Evolutionary conservation across 2,888 invertebrate species (phyloP).

Genomic region (Euproctis similis): DNA sequence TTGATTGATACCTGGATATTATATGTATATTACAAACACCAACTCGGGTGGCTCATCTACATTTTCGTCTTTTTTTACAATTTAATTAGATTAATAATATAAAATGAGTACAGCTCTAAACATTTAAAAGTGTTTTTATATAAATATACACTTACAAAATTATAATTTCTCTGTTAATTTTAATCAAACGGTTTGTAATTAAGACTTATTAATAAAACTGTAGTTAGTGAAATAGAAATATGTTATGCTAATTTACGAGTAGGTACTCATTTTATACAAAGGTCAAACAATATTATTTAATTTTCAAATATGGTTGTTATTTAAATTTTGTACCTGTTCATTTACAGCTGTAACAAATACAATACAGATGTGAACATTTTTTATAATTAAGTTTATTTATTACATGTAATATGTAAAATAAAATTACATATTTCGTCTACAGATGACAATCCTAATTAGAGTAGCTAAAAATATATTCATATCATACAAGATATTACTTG

Average conservation of each 20-base stretch:
- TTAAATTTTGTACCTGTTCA: constrained; percentile 22
- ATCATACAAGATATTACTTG: constrained; percentile 23
- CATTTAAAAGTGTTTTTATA: constrained; percentile 24
- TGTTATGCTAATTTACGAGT: too few species aligned
- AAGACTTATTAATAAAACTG: constrained; percentile 44
- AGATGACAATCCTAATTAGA: constrained; percentile 23
- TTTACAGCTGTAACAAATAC: constrained; percentile 17
- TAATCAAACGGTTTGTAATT: constrained; percentile 31
- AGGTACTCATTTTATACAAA: constrained; percentile 40
- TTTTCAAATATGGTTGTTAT: constrained; percentile 8
- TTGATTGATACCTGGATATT: constrained; percentile 21
- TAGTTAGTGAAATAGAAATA: too few species aligned
- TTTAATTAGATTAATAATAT: too few species aligned
- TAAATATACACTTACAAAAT: constrained; percentile 35
- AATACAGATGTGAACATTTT: constrained; percentile 28
- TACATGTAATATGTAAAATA: constrained; percentile 9
- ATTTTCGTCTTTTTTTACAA: too few species aligned
- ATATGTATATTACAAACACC: constrained; percentile 17
- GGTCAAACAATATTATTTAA: constrained; percentile 12
- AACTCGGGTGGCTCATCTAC: too few species aligned
- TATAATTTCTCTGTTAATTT: constrained; percentile 30
- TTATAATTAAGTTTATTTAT: constrained; percentile 17
- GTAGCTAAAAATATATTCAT: constrained; percentile 24
- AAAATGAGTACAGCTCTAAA: constrained; percentile 47
- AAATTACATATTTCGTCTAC: constrained; percentile 22